Percentiles rank a stretch among this genome's conserved stretches.
These are phyloP conservation scores for Ploceus nigricollis DNA, from an alignment of 2,113 vertebrate species.

Conservation along the genomic window DNA sequence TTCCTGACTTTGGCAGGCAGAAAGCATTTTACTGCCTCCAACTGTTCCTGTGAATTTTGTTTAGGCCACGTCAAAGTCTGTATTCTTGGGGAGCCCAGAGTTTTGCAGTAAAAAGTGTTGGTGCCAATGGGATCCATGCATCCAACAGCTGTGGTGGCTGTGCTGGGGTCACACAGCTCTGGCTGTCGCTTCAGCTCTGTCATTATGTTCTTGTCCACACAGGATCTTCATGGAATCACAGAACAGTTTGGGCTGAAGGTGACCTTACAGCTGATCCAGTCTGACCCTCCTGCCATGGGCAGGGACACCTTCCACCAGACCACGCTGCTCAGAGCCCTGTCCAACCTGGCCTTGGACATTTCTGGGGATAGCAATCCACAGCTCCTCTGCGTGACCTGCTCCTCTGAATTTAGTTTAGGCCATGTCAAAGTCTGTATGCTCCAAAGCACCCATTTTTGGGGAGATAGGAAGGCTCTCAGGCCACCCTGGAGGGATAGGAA, in stretches of 20 bases:
- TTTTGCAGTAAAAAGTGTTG: background rate
- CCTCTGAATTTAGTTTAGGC: background rate
- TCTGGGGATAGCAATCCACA: background rate
- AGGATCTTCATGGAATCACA: background rate
- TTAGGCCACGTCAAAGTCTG: too few species aligned
- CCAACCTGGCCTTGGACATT: background rate
- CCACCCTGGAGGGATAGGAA: background rate
- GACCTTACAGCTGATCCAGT: background rate
- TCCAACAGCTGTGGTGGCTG: background rate
- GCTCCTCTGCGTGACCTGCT: background rate
- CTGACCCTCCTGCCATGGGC: background rate
- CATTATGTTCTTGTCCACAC: background rate
- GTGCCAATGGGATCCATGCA: rapidly evolving
- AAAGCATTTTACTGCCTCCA: background rate
- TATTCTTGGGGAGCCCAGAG: background rate
- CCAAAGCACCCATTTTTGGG: background rate
- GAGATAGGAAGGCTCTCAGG: rapidly evolving
- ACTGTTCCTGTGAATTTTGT: too few species aligned
- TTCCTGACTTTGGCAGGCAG: background rate
- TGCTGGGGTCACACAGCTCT: background rate
- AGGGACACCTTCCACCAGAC: background rate
- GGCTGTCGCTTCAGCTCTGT: background rate
- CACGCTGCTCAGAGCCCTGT: background rate
- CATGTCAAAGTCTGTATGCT: background rate
- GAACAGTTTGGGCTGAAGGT: background rate